phyloP scores from a whole-genome alignment of 2,888 invertebrate genomes.

The Pterostichus niger region DNA sequence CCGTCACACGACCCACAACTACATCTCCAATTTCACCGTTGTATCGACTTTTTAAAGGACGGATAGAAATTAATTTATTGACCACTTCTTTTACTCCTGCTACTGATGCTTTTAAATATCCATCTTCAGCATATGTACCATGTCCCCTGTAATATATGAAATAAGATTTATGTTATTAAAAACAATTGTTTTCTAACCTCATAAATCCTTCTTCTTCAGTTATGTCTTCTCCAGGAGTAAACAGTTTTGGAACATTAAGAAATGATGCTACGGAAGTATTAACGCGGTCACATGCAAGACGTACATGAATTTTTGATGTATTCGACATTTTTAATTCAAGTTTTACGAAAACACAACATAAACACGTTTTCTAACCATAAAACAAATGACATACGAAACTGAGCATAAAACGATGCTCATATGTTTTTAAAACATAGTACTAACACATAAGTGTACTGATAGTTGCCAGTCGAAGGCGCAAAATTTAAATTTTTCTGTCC shows the following conservation, averaged over 20 bases:
- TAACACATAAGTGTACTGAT: too few species aligned
- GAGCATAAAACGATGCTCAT: background rate
- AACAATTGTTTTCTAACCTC: conserved; percentile 80
- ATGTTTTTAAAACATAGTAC: too few species aligned
- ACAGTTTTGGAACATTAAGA: conserved; percentile 83
- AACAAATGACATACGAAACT: background rate
- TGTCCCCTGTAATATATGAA: conserved; percentile 86
- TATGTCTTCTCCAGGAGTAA: conserved; percentile 93
- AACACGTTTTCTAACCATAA: conserved; percentile 34
- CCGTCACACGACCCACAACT: conserved; percentile 94
- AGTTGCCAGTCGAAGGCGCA: too few species aligned
- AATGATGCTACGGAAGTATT: conserved; percentile 80
- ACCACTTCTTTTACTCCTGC: conserved; percentile 97
- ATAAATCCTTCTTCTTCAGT: conserved; percentile 90
- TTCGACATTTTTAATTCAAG: conserved; percentile 36
- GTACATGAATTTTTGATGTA: conserved; percentile 79
- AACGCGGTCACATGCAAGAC: conserved; percentile 83
- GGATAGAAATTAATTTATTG: conserved; percentile 95
- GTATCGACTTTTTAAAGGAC: conserved; percentile 94
- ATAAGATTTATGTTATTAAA: conserved; percentile 68
- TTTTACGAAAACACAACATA: background rate
- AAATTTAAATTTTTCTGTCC: too few species aligned
- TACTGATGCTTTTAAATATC: conserved; percentile 92
- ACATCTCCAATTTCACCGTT: conserved; percentile 98
- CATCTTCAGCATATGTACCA: conserved; percentile 94